Percentiles rank a stretch among this genome's conserved stretches.
These are phyloP conservation scores for Furcula furcula DNA, from an alignment of 2,888 invertebrate genomes.

Conservation along the genomic window DNA sequence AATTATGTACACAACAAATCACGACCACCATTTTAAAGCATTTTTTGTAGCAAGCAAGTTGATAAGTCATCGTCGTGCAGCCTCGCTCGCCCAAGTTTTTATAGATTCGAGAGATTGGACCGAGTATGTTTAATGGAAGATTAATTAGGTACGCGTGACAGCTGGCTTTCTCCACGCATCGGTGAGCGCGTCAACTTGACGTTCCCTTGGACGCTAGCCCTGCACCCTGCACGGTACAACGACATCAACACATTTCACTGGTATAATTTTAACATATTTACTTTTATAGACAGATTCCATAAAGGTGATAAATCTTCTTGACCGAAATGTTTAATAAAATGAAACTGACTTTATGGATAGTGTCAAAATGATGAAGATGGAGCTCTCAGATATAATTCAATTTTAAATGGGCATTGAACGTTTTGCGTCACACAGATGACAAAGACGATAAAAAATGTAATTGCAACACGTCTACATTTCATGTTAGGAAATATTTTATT, in stretches of 20 bases:
- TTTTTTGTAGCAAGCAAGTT: neutral
- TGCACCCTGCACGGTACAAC: too few species aligned
- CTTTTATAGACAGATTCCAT: too few species aligned
- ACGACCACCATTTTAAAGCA: neutral
- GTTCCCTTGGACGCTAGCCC: too few species aligned
- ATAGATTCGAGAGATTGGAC: neutral
- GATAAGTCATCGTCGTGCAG: neutral
- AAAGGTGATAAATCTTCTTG: too few species aligned
- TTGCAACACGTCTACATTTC: neutral
- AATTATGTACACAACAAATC: too few species aligned
- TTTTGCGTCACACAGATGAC: neutral
- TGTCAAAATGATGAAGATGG: too few species aligned
- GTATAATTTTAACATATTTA: too few species aligned
- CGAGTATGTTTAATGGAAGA: neutral
- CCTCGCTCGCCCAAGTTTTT: neutral
- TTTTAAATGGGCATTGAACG: neutral
- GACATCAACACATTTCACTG: too few species aligned
- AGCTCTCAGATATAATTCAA: too few species aligned
- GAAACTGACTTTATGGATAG: too few species aligned
- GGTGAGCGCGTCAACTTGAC: neutral
- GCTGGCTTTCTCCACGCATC: neutral
- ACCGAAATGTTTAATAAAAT: too few species aligned
- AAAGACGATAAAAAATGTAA: neutral
- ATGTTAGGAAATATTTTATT: neutral
- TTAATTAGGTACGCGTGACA: neutral